Base-by-base conservation (phyloP, 2,797 vertebrate genomes). In the Sebastes umbrosus region DNA sequence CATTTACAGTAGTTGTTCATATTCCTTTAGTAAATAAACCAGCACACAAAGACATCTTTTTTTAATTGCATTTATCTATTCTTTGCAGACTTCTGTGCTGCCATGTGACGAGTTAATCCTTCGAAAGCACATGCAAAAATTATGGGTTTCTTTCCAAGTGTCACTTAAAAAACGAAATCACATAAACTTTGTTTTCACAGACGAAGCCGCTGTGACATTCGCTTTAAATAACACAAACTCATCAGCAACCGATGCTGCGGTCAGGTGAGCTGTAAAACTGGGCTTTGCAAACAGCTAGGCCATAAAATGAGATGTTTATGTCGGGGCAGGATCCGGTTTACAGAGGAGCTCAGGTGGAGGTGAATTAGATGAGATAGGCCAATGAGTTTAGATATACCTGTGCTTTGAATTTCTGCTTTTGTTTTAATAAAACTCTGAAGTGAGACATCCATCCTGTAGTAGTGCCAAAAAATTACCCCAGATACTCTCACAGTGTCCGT, bases 271-370 rank as follows among this genome's bases (percentile, higher is more conserved):
- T 63, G 83, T 94, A 90, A 92, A 94, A 83, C 73, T 6, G 12
- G n/a, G 63, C 83, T 90, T 76, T 75, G 76, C 89, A 93, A 94
- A 94, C 89, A 87, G 59, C 12, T 58, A 10, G 1, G 31, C 79
- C 39, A 85, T 95, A 95, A 95, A 94, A 88, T 14, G 20, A 81
- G 77, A 87, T 39, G 6, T 93, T 94, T 94, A 95, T 79, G 75
- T 69, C 2, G 1, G 31, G 78, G 54, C 75, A 80, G 69, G 78
- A 82, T 81, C 63, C 27, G 36, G 18, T 25, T 80, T 71, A 67
- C 14, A 64, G 16, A 68, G 31, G 16, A 4, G 3, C 10, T 39
- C 22, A n/a, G 59, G 27, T 64, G 27, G 7, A 25, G 8, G 3
- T 22, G 24, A 39, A 12, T 58, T 2, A 2, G 11, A 39, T 14